Percentiles rank a stretch among this genome's conserved stretches.
Conservation (phyloP, 2,888 invertebrate genomes). For the Steinernema hermaphroditum region DNA sequence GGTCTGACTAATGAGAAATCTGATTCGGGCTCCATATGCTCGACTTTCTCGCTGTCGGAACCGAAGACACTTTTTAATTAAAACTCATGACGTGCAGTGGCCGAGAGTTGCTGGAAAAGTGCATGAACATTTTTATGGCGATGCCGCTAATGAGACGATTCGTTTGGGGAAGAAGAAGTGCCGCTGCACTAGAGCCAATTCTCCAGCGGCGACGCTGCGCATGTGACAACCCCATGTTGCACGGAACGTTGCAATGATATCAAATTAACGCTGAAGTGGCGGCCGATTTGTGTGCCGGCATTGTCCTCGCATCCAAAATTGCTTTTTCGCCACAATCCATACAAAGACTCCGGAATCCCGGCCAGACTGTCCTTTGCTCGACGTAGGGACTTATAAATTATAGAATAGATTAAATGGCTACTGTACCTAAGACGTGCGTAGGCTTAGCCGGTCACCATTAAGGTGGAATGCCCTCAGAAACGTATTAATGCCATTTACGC, state of each 20-base stretch:
- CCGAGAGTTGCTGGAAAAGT: constrained; percentile 8
- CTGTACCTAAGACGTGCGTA: too few relatives aligned
- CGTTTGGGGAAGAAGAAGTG: background rate
- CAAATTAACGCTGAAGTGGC: constrained; percentile 21
- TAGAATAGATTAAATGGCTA: background rate
- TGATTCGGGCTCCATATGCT: constrained; percentile 1
- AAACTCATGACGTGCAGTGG: background rate
- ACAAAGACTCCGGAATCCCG: background rate
- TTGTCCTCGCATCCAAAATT: constrained; percentile 18
- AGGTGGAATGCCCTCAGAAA: background rate
- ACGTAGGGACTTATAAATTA: background rate
- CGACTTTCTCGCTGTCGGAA: background rate
- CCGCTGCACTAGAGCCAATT: constrained; percentile 3
- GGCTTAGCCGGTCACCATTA: too few relatives aligned
- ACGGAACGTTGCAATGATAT: constrained; percentile 18
- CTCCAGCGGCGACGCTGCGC: background rate
- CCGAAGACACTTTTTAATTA: constrained; percentile 21
- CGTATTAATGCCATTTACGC: too few relatives aligned
- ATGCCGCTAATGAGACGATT: constrained; percentile 4
- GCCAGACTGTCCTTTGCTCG: background rate
- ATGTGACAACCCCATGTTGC: constrained; percentile 13
- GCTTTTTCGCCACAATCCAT: constrained; percentile 14
- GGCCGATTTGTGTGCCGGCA: constrained; percentile 8
- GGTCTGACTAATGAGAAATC: background rate
- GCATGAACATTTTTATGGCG: constrained; percentile 6